Evolutionary conservation across 1,140 invertebrate species (phyloP).

Genomic region (Ostrea denselamellosa): DNA sequence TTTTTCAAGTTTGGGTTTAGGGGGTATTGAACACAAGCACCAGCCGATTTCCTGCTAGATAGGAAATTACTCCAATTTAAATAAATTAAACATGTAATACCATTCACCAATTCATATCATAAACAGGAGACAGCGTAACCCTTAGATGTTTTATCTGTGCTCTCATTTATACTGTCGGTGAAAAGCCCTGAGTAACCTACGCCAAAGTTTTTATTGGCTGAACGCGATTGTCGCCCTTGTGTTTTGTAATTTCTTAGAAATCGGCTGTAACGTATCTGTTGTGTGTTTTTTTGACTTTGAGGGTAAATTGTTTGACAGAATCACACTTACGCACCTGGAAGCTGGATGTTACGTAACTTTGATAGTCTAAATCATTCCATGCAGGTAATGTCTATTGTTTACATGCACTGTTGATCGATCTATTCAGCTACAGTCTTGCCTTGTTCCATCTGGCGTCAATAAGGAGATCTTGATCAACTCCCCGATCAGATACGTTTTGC

Average conservation of each 20-base stretch:
- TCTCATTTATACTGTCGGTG: too few species aligned
- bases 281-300: neutral
- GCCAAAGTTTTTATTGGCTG: too few species aligned
- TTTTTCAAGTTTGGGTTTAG: too few species aligned
- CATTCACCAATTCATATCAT: too few species aligned
- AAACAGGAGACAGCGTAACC: too few species aligned
- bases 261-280: neutral
- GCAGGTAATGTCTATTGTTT: conserved; percentile 17
- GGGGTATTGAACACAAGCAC: too few species aligned
- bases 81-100: too few species aligned
- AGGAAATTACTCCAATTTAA: too few species aligned
- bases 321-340: neutral
- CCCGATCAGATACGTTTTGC: neutral
- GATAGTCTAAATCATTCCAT: neutral
- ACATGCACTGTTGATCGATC: neutral
- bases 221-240: too few species aligned
- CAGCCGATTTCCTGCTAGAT: too few species aligned
- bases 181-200: too few species aligned
- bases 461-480: neutral
- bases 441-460: neutral
- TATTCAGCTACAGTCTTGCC: neutral
- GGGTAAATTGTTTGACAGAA: conserved; percentile 33
- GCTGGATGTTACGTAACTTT: neutral
- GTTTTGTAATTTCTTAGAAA: neutral
- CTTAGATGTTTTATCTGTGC: too few species aligned